Evolutionary conservation across 2,113 vertebrate genomes (phyloP).

Genomic region (Pelodiscus sinensis): DNA sequence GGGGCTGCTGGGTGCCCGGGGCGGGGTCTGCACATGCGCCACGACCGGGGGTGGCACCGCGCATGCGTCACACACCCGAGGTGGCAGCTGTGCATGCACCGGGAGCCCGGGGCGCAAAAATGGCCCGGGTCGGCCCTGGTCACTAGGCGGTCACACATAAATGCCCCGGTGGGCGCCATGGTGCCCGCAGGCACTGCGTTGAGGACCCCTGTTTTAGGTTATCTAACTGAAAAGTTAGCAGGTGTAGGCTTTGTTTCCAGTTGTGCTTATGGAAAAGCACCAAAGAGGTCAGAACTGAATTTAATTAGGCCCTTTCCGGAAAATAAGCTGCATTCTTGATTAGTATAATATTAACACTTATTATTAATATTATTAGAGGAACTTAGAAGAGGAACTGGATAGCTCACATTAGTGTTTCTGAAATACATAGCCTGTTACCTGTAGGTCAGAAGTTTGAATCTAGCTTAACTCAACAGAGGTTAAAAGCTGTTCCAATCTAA

Average conservation of each 20-base stretch:
- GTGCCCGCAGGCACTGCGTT: no score
- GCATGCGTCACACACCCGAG: no score
- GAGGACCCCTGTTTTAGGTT: background rate
- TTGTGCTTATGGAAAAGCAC: conserved; percentile 7
- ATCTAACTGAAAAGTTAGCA: conserved; percentile 39
- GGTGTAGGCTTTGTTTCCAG: conserved; percentile 5
- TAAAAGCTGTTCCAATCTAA: background rate
- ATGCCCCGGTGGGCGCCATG: no score
- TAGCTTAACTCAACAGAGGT: background rate
- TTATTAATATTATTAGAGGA: background rate
- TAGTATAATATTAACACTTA: background rate
- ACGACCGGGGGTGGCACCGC: no score
- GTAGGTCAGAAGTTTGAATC: background rate
- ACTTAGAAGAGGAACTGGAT: background rate
- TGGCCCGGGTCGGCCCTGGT: no score
- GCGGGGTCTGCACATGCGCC: no score
- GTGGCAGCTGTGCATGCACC: no score
- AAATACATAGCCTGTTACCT: background rate
- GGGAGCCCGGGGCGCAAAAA: no score
- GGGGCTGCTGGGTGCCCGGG: no score
- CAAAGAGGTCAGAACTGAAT: conserved; percentile 19
- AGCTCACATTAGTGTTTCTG: background rate
- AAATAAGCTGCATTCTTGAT: background rate
- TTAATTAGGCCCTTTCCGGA: background rate
- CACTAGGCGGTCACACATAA: no score